Percentiles rank a stretch among this genome's conserved stretches.
Evolutionary conservation across 1,140 invertebrate genomes (phyloP).

Genomic region (Ganaspis sp.): DNA sequence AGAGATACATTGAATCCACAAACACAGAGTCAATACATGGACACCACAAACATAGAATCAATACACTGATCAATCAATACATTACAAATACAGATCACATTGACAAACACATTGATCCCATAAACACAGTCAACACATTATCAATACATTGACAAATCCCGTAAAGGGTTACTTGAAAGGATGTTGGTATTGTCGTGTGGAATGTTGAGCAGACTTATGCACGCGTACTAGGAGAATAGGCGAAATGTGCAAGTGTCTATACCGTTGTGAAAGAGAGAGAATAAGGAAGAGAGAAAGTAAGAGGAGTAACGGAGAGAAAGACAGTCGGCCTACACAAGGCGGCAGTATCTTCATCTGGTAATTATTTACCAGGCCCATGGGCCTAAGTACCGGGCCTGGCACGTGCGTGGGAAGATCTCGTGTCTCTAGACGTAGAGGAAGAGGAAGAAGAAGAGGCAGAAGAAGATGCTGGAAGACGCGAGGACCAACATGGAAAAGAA

Average conservation of each 20-base stretch:
- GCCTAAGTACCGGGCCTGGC: conserved; percentile 57
- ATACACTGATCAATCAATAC: too few relatives aligned
- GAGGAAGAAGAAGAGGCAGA: conserved; percentile 55
- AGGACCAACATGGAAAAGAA: conserved; percentile 51
- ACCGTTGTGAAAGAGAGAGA: conserved; percentile 6
- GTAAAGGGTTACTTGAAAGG: conserved; percentile 17
- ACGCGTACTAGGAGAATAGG: background rate
- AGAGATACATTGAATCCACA: too few relatives aligned
- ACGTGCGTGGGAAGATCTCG: conserved; percentile 71
- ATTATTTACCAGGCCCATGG: conserved; percentile 65
- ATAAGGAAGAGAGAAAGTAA: conserved; percentile 14
- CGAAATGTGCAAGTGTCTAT: background rate
- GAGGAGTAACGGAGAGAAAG: conserved; percentile 35
- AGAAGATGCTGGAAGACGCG: conserved; percentile 52
- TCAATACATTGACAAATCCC: conserved; percentile 12
- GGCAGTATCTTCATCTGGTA: conserved; percentile 71
- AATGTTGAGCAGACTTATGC: background rate
- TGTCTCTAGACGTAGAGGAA: conserved; percentile 59
- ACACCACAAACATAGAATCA: too few relatives aligned
- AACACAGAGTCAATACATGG: too few relatives aligned
- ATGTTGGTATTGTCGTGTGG: conserved; percentile 20
- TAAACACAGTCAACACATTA: background rate
- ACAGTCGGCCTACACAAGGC: conserved; percentile 63
- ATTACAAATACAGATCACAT: too few relatives aligned
- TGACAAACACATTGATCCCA: too few relatives aligned